Conservation (phyloP, 2,888 invertebrate species). For the Anthrax anthrax region DNA sequence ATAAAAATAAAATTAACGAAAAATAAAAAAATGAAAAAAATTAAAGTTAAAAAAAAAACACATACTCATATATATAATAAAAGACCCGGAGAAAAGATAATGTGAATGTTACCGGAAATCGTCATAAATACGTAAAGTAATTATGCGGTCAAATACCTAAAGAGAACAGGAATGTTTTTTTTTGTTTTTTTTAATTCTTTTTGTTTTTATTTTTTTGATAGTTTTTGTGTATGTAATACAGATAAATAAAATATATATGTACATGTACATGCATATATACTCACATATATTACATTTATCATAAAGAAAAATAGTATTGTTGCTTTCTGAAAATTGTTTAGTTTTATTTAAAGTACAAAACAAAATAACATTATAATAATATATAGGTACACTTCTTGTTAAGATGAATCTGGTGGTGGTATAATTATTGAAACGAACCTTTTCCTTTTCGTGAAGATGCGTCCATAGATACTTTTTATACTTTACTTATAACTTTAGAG, state of each 20-base stretch:
- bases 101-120: slow-evolving; percentile 6
- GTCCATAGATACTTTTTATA: neutral
- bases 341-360: too few species aligned
- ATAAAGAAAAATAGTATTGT: too few species aligned
- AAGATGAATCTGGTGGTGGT: neutral
- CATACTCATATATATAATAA: neutral
- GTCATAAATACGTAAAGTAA: slow-evolving; percentile 5
- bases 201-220: too few species aligned
- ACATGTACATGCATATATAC: too few species aligned
- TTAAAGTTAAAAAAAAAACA: too few species aligned
- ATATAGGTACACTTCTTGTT: neutral
- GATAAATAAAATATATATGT: too few species aligned
- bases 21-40: too few species aligned
- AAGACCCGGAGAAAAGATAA: neutral
- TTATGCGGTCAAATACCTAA: slow-evolving; percentile 7
- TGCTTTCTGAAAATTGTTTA: too few species aligned
- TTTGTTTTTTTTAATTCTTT: neutral
- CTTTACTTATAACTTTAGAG: too few species aligned
- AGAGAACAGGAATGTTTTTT: neutral
- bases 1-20: neutral
- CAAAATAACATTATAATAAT: neutral
- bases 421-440: neutral
- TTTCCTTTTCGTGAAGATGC: neutral
- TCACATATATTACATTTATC: too few species aligned
- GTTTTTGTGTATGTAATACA: too few species aligned